These are phyloP conservation scores for Leucoraja erinaceus DNA, from an alignment of 2,113 vertebrate genomes.

Conservation along the genomic window DNA sequence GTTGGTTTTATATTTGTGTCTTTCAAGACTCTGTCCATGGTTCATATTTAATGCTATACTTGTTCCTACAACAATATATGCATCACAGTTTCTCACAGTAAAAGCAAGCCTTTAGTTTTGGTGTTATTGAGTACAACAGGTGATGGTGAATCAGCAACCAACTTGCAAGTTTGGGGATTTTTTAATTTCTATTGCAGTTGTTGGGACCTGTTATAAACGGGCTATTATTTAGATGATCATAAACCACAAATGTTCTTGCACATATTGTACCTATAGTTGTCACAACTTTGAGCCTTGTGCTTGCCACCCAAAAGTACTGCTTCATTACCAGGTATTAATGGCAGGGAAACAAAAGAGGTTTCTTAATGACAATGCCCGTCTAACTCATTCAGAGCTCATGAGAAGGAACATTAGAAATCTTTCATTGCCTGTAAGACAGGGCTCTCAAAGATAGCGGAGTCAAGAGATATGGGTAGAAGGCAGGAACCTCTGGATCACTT, in stretches of 20 bases:
- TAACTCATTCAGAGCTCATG: background rate
- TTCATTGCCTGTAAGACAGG: no score
- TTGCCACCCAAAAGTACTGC: background rate
- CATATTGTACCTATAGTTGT: background rate
- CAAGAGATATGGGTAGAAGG: no score
- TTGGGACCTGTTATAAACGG: background rate
- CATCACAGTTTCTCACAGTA: background rate
- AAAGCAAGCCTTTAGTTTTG: background rate
- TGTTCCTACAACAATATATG: background rate
- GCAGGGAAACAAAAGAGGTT: background rate
- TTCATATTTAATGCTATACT: background rate
- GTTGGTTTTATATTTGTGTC: background rate
- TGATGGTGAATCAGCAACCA: background rate
- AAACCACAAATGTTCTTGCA: background rate
- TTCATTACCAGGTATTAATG: background rate
- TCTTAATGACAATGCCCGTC: background rate
- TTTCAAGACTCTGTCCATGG: background rate
- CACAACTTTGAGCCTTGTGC: background rate
- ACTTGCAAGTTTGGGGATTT: background rate
- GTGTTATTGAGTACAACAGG: background rate
- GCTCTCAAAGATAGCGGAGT: no score
- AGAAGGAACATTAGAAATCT: background rate
- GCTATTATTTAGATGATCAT: background rate
- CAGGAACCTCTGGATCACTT: no score
- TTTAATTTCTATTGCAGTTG: background rate